These are phyloP conservation scores for Sebastes matsubarae DNA, from an alignment of 2,797 vertebrate genomes.

Conservation along the genomic window DNA sequence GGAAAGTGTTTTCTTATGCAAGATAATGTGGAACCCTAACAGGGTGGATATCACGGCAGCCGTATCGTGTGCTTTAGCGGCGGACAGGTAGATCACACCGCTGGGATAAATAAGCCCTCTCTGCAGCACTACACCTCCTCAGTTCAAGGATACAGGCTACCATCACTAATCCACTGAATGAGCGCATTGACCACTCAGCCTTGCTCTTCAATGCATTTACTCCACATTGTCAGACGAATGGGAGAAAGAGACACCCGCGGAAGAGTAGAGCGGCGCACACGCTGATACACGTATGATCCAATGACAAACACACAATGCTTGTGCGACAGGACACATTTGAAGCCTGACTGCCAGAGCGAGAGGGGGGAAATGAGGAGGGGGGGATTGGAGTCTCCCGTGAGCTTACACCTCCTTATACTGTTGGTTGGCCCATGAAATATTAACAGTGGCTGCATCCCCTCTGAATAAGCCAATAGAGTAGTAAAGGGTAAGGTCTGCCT, in stretches of 20 bases:
- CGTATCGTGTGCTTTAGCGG: constrained; percentile 52
- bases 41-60: constrained; percentile 45
- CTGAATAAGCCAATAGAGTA: constrained; percentile 71
- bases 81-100: constrained; percentile 44
- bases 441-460: constrained; percentile 66
- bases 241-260: constrained; percentile 11
- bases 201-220: constrained; percentile 36
- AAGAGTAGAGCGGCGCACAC: neutral
- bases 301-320: constrained; percentile 32
- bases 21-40: constrained; percentile 54
- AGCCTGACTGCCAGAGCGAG: constrained; percentile 38
- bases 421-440: constrained; percentile 77
- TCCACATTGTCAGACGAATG: constrained; percentile 18
- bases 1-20: constrained; percentile 56
- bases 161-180: constrained; percentile 63
- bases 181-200: constrained; percentile 56
- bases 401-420: constrained; percentile 70
- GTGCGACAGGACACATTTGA: constrained; percentile 36
- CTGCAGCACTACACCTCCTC: constrained; percentile 41
- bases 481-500: constrained; percentile 75
- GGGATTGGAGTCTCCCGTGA: constrained; percentile 48
- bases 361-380: neutral
- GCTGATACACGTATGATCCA: constrained; percentile 22
- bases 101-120: constrained; percentile 34
- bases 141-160: constrained; percentile 49